Evolutionary conservation across 37 sponge, comb jelly and placozoan genomes (phyloP).

Genomic region (Agelas oroides): DNA sequence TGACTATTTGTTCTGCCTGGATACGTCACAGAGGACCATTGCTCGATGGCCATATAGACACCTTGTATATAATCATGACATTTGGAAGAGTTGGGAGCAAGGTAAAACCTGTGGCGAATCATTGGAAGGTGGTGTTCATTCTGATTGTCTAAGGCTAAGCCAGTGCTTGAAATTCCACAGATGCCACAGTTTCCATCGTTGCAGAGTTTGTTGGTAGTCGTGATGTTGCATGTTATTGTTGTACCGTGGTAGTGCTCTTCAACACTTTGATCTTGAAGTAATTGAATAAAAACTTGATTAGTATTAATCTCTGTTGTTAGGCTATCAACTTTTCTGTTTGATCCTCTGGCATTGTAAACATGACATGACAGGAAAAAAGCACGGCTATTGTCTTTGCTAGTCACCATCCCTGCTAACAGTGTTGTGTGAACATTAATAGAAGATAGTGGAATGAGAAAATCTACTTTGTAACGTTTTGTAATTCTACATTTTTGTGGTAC

Average conservation of each 20-base stretch:
- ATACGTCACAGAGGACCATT: conserved; percentile 75
- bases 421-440: not conserved
- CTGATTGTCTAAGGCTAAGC: conserved; percentile 53
- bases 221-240: conserved; percentile 68
- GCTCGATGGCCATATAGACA: conserved; percentile 42
- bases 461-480: too few relatives aligned
- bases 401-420: not conserved
- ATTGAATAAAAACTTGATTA: too few relatives aligned
- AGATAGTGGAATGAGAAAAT: too few relatives aligned
- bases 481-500: too few relatives aligned
- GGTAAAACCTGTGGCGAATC: conserved; percentile 83
- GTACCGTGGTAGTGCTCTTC: conserved; percentile 74
- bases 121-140: conserved; percentile 56
- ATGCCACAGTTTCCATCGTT: conserved; percentile 61
- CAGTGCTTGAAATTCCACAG: conserved; percentile 68
- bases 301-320: too few relatives aligned
- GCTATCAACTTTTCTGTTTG: too few relatives aligned
- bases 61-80: conserved; percentile 89
- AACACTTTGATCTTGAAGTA: not conserved
- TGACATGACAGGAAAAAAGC: too few relatives aligned
- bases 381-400: too few relatives aligned
- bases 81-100: conserved; percentile 84
- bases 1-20: conserved; percentile 64
- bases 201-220: conserved; percentile 35
- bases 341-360: too few relatives aligned